Evolutionary conservation across 2,113 vertebrate species (phyloP).

Genomic region (Grammomys surdaster): DNA sequence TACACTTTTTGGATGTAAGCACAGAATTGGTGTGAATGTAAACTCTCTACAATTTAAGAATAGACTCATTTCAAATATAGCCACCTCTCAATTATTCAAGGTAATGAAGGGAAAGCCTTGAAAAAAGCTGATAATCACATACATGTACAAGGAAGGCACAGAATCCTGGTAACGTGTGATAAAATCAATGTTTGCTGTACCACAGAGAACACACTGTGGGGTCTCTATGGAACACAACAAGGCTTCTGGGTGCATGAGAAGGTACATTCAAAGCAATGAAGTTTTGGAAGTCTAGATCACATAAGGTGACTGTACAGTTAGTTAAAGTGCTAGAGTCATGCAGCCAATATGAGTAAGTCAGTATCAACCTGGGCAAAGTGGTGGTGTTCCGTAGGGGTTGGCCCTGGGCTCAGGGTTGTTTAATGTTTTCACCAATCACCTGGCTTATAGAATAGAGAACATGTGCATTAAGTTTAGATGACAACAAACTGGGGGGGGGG

Average conservation of each 20-base stretch:
- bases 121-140: constrained; percentile 46
- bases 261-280: constrained; percentile 67
- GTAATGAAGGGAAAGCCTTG: constrained; percentile 66
- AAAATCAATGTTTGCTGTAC: constrained; percentile 31
- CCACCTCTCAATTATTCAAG: constrained; percentile 83
- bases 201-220: constrained; percentile 7
- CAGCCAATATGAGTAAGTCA: constrained; percentile 82
- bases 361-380: constrained; percentile 83
- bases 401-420: constrained; percentile 81
- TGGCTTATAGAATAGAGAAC: constrained; percentile 83
- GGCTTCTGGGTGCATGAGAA: constrained; percentile 64
- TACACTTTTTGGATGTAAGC: not conserved
- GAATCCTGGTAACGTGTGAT: constrained; percentile 59
- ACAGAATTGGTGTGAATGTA: not conserved
- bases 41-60: constrained; percentile 52
- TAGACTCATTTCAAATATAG: constrained; percentile 71
- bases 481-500: constrained; percentile 71
- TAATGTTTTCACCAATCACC: constrained; percentile 81
- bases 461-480: constrained; percentile 82
- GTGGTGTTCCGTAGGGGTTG: constrained; percentile 81
- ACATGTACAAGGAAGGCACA: constrained; percentile 7
- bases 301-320: constrained; percentile 76
- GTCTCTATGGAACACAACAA: constrained; percentile 55
- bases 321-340: constrained; percentile 79
- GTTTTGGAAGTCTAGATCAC: constrained; percentile 66